Evolutionary conservation across 2,888 invertebrate species (phyloP), one percentile per base, ranked within the genome.

Genomic region (Malthinus flaveolus): DNA sequence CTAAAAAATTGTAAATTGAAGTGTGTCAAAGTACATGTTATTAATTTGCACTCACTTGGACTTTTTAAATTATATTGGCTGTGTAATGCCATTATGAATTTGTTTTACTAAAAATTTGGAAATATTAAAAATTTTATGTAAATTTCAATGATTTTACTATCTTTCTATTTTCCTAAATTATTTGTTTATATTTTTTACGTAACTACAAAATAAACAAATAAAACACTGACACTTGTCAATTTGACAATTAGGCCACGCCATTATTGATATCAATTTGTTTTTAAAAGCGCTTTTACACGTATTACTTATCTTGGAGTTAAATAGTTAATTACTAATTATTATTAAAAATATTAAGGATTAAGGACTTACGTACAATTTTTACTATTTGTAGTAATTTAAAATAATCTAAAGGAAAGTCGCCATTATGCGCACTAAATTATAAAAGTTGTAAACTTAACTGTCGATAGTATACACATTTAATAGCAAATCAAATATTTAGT

Each of bases 21-120:
- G 39, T 15, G 36, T 11, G 34, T n/a, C 15, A 10, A 8, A 8
- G 45, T n/a, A 34, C 13, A 32, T 10, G n/a, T 47, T 44, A 33
- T 52, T 52, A 46, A 5, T 23, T 23, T 23, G 23, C 23, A 68
- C 70, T 74, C 75, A 85, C 85, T 85, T 68, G 85, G 85, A 69
- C 85, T 85, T 73, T 83, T 84, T 42, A 82, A 78, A 70, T 84
- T 85, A 72, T 85, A 85, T 72, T 84, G 83, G 31, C 77, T 79
- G 74, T 83, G 82, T 71, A 82, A 74, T 58, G 79, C 75, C 81
- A 82, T 81, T 60, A 68, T 71, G 5, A 36, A 54, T 49, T 35
- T 52, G 10, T 52, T 39, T 15, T 32, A 42, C 37, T 9, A 9
- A 42, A 31, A 50, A 32, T 50, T 50, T 50, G 44, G 10, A 23